phyloP scores from a whole-genome alignment of 2,113 vertebrate species.

The Microcebus griseorufus region DNA sequence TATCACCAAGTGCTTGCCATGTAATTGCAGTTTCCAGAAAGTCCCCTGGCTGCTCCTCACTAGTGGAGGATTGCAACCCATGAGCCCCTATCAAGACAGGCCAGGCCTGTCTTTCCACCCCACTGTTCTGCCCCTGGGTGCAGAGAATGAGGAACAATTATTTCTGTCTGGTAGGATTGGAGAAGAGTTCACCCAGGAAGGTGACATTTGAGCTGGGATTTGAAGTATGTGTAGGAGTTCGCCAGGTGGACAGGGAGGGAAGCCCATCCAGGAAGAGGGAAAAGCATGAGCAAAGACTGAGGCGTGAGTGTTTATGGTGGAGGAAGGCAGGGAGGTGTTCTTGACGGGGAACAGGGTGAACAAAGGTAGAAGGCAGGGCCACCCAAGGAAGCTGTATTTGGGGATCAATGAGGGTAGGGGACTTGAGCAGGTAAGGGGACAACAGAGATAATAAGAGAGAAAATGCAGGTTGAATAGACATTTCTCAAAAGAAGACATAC shows the following conservation, averaged over 20 bases:
- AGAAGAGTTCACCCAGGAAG: background rate
- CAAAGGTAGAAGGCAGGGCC: background rate
- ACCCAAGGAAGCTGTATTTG: background rate
- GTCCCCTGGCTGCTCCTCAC: background rate
- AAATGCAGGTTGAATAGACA: too few relatives aligned
- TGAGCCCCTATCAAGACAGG: background rate
- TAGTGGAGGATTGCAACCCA: background rate
- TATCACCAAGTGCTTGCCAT: background rate
- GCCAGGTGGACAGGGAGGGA: background rate
- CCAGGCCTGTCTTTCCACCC: background rate
- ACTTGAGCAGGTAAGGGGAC: background rate
- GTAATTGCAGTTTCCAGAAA: background rate
- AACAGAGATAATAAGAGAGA: background rate
- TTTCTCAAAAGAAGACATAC: too few relatives aligned
- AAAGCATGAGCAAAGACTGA: background rate
- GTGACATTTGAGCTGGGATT: background rate
- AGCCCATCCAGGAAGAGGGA: background rate
- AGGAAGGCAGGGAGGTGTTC: background rate
- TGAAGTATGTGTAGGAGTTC: background rate
- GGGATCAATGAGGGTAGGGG: background rate
- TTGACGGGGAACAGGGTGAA: background rate
- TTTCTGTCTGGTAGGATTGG: background rate
- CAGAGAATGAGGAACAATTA: fast-evolving
- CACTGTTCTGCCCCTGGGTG: background rate
- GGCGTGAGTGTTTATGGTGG: background rate